A percentile compares a stretch with the other conserved stretches of the same genome.
Conservation (phyloP, 2,888 invertebrate species). For the Drepana falcataria region DNA sequence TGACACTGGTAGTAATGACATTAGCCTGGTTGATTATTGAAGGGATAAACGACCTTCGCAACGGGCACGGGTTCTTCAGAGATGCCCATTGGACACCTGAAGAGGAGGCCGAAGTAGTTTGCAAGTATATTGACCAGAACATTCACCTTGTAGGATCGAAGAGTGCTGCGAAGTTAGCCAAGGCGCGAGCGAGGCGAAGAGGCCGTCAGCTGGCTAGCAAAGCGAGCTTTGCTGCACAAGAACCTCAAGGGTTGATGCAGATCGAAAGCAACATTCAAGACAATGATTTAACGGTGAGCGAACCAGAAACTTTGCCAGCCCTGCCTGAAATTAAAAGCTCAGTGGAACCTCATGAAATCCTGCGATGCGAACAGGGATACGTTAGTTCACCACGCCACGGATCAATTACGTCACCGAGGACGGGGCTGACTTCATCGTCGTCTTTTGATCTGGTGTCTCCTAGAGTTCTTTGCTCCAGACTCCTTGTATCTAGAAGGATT, state of each 20-base stretch:
- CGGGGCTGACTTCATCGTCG: constrained; percentile 39
- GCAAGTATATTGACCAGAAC: constrained; percentile 57
- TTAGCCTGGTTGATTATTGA: constrained; percentile 55
- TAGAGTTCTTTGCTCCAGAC: constrained; percentile 43
- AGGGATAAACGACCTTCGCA: constrained; percentile 55
- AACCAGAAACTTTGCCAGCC: constrained; percentile 41
- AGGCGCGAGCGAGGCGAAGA: constrained; percentile 47
- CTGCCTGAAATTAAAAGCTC: constrained; percentile 40
- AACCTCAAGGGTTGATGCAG: constrained; percentile 47
- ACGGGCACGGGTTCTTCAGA: constrained; percentile 64
- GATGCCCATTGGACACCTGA: constrained; percentile 56
- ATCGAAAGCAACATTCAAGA: constrained; percentile 21
- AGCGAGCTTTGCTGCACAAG: constrained; percentile 46
- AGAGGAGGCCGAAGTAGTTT: constrained; percentile 59
- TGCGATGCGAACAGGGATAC: constrained; percentile 49
- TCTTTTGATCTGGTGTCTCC: constrained; percentile 44
- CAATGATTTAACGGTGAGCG: constrained; percentile 26
- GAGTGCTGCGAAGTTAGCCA: constrained; percentile 46
- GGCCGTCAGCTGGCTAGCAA: constrained; percentile 38
- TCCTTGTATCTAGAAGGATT: constrained; percentile 36
- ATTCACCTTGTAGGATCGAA: constrained; percentile 40
- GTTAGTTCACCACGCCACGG: constrained; percentile 52
- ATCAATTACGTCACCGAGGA: constrained; percentile 36
- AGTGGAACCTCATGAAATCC: constrained; percentile 32
- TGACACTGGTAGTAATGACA: constrained; percentile 48